Evolutionary conservation across 1,140 invertebrate genomes (phyloP).

Genomic region (Drosophila serrata): DNA sequence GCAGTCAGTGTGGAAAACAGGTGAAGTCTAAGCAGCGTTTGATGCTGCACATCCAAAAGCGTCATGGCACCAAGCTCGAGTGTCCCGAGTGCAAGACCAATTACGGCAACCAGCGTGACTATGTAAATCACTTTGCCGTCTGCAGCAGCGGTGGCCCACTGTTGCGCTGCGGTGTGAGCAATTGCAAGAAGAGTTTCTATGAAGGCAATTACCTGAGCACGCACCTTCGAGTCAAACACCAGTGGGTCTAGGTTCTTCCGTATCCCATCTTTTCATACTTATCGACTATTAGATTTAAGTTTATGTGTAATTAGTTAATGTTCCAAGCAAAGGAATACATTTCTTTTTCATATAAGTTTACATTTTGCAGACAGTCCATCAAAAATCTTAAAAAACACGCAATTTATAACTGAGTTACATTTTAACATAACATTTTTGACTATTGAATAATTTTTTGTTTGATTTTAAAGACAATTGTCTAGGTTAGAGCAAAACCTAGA

Average conservation of each 20-base stretch:
- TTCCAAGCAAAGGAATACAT: not conserved
- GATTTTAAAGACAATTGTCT: not conserved
- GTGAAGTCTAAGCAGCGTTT: constrained; percentile 41
- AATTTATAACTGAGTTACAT: constrained; percentile 6
- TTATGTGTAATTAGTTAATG: not conserved
- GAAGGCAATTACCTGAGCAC: constrained; percentile 23
- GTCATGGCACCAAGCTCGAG: constrained; percentile 24
- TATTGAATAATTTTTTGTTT: constrained; percentile 8
- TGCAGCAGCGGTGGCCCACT: constrained; percentile 7
- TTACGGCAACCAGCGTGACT: constrained; percentile 10
- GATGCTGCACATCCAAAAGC: constrained; percentile 53
- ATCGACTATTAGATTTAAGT: not conserved
- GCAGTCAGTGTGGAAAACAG: constrained; percentile 51
- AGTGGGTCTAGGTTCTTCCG: constrained; percentile 15
- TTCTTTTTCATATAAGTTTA: not conserved
- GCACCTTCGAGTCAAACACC: constrained; percentile 53
- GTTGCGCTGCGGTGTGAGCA: constrained; percentile 39
- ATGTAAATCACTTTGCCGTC: constrained; percentile 43
- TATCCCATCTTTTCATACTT: not conserved
- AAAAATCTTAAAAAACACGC: not conserved
- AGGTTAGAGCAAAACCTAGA: not conserved
- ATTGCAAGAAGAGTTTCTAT: constrained; percentile 45
- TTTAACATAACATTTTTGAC: constrained; percentile 2
- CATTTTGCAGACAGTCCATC: not conserved
- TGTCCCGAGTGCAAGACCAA: constrained; percentile 24